These are phyloP conservation scores for Oreochromis spilurus DNA, from an alignment of 2,113 vertebrate species.

Conservation along the genomic window DNA sequence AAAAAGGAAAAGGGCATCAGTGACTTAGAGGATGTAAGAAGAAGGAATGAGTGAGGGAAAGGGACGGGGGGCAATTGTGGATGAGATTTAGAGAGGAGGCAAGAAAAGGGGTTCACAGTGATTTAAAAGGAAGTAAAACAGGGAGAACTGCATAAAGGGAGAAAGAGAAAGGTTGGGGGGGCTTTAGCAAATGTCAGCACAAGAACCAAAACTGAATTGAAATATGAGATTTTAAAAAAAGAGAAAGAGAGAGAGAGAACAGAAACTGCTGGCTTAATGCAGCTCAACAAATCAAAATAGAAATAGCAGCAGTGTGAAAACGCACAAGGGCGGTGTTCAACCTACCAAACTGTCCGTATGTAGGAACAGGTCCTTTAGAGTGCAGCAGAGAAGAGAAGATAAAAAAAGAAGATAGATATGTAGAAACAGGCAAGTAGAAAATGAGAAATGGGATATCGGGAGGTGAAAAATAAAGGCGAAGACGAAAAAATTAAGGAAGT, in stretches of 20 bases:
- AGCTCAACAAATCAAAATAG: background rate
- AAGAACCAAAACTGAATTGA: background rate
- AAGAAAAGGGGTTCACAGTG: background rate
- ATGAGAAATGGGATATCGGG: background rate
- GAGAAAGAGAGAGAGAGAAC: background rate
- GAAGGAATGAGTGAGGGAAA: background rate
- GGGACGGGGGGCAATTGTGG: background rate
- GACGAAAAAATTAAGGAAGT: background rate
- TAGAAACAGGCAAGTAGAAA: background rate
- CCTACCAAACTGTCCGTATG: slow-evolving; percentile 93
- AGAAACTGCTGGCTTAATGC: background rate
- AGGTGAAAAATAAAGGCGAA: background rate
- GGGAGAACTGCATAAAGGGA: background rate
- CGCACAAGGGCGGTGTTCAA: background rate
- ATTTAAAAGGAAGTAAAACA: background rate
- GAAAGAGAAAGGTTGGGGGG: background rate
- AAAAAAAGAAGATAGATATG: slow-evolving; percentile 6
- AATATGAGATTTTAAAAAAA: background rate
- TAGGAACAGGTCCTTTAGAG: slow-evolving; percentile 79
- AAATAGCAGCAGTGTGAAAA: background rate
- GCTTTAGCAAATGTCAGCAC: background rate
- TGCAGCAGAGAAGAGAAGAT: slow-evolving; percentile 48
- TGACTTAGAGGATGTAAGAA: slow-evolving; percentile 5
- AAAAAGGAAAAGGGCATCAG: background rate
- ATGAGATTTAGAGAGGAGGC: background rate